Conservation (phyloP, 2,113 vertebrate genomes). For the Antechinus stuartii region DNA sequence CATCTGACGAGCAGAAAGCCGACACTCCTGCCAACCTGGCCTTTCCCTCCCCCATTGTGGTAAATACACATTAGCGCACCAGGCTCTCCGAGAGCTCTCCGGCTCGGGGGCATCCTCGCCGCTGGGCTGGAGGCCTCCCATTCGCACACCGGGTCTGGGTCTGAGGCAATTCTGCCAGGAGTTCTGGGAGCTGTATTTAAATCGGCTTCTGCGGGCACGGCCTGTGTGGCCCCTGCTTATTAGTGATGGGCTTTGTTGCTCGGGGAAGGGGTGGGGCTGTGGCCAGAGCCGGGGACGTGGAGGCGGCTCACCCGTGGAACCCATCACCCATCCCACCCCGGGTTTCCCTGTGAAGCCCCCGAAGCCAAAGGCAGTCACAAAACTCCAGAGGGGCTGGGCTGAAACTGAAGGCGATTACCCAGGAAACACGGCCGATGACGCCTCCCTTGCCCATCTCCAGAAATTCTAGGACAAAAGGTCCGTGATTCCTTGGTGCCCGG, state of each 20-base stretch:
- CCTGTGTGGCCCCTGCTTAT: fast-evolving
- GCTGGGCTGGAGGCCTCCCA: not conserved
- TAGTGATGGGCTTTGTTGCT: not conserved
- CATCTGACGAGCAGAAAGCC: not conserved
- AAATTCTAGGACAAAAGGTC: constrained; percentile 68
- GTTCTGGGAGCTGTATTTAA: not conserved
- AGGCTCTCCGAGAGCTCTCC: fast-evolving
- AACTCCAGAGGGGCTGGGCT: not conserved
- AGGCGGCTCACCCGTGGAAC: not conserved
- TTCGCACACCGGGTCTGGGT: not conserved
- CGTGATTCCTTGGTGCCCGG: fast-evolving
- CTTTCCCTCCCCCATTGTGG: not conserved
- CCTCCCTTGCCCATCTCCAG: not conserved
- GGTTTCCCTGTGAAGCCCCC: not conserved
- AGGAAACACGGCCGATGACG: not conserved
- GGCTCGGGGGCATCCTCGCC: not conserved
- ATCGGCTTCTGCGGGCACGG: not conserved
- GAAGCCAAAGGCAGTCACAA: not conserved
- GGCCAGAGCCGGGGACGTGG: fast-evolving
- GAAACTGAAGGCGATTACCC: not conserved
- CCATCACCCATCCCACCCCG: not conserved
- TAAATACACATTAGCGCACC: not conserved
- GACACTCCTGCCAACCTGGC: not conserved
- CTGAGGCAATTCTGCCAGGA: not conserved
- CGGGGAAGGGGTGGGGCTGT: not conserved